A percentile compares a stretch with the other conserved stretches of the same genome.
These are phyloP conservation scores for Philypnodon macrostomus DNA, from an alignment of 2,797 vertebrate genomes.

Conservation along the genomic window DNA sequence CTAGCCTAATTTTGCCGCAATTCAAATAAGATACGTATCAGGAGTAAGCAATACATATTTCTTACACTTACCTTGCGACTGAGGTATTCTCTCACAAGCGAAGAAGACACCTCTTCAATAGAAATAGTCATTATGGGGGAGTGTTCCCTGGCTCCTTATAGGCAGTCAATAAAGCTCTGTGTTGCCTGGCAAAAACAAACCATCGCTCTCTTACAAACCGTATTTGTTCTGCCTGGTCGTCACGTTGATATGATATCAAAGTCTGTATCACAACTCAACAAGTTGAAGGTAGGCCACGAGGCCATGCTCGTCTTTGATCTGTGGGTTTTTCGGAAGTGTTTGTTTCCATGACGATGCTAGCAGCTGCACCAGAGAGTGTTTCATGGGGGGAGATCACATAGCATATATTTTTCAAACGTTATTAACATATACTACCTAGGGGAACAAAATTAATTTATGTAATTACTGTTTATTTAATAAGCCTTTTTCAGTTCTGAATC, in stretches of 20 bases:
- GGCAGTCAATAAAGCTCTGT: neutral
- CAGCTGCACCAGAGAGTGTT: neutral
- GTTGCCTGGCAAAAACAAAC: neutral
- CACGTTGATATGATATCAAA: too few species aligned
- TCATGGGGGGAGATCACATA: neutral
- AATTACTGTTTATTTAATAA: too few species aligned
- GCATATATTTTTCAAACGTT: too few species aligned
- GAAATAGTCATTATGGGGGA: conserved; percentile 54
- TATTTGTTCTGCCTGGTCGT: neutral
- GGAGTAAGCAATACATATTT: too few species aligned
- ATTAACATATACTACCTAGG: too few species aligned
- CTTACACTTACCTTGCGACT: conserved; percentile 89
- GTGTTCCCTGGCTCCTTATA: neutral
- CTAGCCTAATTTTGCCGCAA: neutral
- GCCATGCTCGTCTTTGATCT: neutral
- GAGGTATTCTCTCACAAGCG: conserved; percentile 90
- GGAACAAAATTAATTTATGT: too few species aligned
- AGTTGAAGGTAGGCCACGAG: neutral
- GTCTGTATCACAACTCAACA: neutral
- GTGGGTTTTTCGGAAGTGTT: neutral
- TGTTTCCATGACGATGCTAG: conserved; percentile 51
- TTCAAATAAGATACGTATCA: too few species aligned
- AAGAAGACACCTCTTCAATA: conserved; percentile 86
- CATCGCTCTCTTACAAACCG: neutral
- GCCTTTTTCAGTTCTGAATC: too few species aligned